Evolutionary conservation across 2,888 invertebrate genomes (phyloP).

Genomic region (Anoplius nigerrimus): DNA sequence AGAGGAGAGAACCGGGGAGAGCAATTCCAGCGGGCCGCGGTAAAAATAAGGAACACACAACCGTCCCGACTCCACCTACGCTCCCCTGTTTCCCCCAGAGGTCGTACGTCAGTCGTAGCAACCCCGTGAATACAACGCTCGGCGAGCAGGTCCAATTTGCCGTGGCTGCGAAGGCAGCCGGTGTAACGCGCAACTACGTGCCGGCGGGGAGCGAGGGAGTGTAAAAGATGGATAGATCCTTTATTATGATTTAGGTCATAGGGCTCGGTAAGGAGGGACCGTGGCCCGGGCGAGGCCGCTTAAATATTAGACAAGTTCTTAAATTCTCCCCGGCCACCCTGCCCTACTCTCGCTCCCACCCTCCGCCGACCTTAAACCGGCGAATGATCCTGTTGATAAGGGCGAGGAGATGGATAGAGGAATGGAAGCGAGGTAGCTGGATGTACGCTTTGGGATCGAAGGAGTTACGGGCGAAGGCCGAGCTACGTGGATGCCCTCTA

Average conservation of each 20-base stretch:
- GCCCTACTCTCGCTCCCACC: no score
- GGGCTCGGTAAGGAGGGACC: no score
- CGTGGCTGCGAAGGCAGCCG: constrained; percentile 28
- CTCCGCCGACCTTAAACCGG: neutral
- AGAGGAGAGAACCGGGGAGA: constrained; percentile 13
- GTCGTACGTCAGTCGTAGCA: constrained; percentile 46
- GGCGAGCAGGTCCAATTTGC: constrained; percentile 45
- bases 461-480: neutral
- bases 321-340: no score
- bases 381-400: neutral
- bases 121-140: constrained; percentile 38
- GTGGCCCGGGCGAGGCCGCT: no score
- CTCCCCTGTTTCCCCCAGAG: constrained; percentile 39
- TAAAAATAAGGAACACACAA: constrained; percentile 50
- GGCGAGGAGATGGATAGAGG: neutral
- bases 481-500: neutral
- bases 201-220: constrained; percentile 24
- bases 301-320: no score
- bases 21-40: constrained; percentile 30
- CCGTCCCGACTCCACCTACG: constrained; percentile 43
- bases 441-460: constrained; percentile 3
- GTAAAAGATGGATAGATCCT: no score
- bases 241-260: no score
- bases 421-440: neutral
- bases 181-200: constrained; percentile 44